phyloP scores from a whole-genome alignment of 2,888 invertebrate genomes.

The Meiosimyza platycephala region DNA sequence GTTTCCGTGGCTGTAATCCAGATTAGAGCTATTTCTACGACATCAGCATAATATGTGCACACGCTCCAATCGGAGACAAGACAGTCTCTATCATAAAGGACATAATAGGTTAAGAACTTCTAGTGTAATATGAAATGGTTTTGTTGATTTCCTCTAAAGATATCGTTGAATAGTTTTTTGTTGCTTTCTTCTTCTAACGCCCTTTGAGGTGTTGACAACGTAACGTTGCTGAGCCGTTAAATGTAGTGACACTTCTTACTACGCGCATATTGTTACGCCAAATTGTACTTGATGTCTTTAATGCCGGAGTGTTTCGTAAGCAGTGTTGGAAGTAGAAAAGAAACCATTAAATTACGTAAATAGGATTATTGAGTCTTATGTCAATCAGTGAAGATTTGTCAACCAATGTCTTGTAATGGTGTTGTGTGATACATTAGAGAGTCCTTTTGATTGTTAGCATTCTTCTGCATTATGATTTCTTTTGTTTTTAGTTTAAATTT shows the following conservation, averaged over 20 bases:
- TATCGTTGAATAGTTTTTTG: neutral
- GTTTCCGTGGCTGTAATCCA: too few species aligned
- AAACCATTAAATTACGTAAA: conserved; percentile 39
- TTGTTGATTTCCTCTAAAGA: neutral
- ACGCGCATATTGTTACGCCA: conserved; percentile 4
- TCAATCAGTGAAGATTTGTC: conserved; percentile 44
- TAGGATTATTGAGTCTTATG: conserved; percentile 46
- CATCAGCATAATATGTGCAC: too few species aligned
- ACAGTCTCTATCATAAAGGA: too few species aligned
- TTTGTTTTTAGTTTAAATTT: too few species aligned
- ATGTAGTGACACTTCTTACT: neutral
- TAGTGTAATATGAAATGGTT: neutral
- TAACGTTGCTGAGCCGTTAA: neutral
- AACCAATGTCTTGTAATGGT: conserved; percentile 12
- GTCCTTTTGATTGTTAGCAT: too few species aligned
- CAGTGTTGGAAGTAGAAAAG: too few species aligned
- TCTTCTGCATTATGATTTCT: too few species aligned
- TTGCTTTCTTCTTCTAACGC: neutral
- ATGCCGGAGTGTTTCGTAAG: neutral
- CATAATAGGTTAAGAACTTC: neutral
- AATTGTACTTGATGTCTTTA: neutral
- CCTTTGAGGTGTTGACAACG: conserved; percentile 18
- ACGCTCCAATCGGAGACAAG: too few species aligned
- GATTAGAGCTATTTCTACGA: too few species aligned
- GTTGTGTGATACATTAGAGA: too few species aligned